Percentiles rank a stretch among this genome's conserved stretches.
Conservation (phyloP, 2,113 vertebrate species). For the Tricholaema leucomelas region DNA sequence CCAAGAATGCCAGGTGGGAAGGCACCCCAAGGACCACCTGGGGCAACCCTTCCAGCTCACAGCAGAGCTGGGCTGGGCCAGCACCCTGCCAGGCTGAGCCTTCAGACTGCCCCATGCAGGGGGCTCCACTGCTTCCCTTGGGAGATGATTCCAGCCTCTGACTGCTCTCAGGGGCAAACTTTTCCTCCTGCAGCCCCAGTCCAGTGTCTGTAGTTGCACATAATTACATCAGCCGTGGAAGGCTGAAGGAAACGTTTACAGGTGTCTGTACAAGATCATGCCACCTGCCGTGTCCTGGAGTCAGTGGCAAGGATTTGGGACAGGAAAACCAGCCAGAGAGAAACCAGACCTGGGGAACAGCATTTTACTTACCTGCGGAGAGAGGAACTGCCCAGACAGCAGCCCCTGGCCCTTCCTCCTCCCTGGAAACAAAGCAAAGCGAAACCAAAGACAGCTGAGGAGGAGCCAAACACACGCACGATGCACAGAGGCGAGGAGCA, state of each 20-base stretch:
- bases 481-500: background rate
- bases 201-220: background rate
- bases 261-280: background rate
- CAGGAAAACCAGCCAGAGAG: background rate
- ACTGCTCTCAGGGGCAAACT: no score
- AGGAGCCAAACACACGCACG: background rate
- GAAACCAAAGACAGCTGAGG: background rate
- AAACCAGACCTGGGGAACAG: background rate
- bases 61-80: no score
- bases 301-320: background rate
- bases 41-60: no score
- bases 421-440: background rate
- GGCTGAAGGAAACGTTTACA: background rate
- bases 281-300: background rate
- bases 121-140: no score
- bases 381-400: background rate
- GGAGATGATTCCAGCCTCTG: no score
- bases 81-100: no score
- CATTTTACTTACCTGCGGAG: slow-evolving; percentile 8
- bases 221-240: background rate
- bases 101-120: no score
- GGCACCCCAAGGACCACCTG: no score
- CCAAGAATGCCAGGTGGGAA: no score
- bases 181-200: no score
- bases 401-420: background rate